phyloP scores from a whole-genome alignment of 2,113 vertebrate species.

The Clarias batrachus region DNA sequence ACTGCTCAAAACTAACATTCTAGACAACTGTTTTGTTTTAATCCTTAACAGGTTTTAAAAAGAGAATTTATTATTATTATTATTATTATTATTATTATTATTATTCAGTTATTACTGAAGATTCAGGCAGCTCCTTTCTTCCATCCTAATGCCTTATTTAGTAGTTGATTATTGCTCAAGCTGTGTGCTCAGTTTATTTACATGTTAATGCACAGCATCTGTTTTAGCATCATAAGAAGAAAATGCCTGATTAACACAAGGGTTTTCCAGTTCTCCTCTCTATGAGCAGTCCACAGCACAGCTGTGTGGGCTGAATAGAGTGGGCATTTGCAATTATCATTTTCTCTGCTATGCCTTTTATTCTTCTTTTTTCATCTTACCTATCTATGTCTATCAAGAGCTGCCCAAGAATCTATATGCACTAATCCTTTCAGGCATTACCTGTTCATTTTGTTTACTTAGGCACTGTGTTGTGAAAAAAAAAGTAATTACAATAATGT shows the following conservation, averaged over 20 bases:
- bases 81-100: not conserved
- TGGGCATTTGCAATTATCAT: conserved; percentile 54
- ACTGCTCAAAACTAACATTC: not conserved
- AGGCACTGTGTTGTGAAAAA: conserved; percentile 7
- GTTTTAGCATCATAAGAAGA: conserved; percentile 53
- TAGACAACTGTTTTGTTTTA: not conserved
- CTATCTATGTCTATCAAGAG: conserved; percentile 15
- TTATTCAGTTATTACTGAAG: not conserved
- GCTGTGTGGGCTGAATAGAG: conserved; percentile 46
- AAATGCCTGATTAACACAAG: conserved; percentile 35
- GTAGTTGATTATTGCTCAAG: conserved; percentile 41
- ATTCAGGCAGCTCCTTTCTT: not conserved
- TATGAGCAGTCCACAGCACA: conserved; percentile 22
- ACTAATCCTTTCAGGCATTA: not conserved
- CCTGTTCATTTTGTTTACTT: not conserved
- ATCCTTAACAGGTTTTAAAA: not conserved
- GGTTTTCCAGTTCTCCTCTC: conserved; percentile 21
- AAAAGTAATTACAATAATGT: not conserved
- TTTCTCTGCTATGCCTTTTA: conserved; percentile 9
- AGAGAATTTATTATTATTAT: not conserved
- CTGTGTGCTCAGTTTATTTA: conserved; percentile 44
- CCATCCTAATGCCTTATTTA: conserved; percentile 31
- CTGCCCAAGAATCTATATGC: conserved; percentile 14
- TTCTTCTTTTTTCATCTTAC: conserved; percentile 15
- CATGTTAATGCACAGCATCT: conserved; percentile 48